Conservation (phyloP, 2,113 vertebrate species). For the Laticauda laticaudata region DNA sequence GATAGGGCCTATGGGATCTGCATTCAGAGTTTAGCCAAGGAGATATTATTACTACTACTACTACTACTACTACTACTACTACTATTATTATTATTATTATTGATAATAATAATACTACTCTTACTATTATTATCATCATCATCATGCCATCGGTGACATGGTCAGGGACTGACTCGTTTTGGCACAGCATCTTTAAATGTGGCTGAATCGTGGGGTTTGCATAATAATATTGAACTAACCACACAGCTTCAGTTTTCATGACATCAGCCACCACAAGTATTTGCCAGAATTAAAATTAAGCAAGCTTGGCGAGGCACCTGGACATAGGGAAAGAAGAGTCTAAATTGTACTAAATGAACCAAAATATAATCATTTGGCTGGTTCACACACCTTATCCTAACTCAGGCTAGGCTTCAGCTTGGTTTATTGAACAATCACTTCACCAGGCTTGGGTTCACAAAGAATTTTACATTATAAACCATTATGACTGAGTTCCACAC, state of each 20-base stretch:
- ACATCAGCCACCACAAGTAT: background rate
- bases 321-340: background rate
- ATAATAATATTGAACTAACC: background rate
- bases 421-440: background rate
- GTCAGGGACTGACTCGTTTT: background rate
- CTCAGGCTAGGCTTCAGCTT: background rate
- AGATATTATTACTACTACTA: background rate
- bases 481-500: background rate
- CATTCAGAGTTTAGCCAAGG: background rate
- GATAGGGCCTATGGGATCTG: background rate
- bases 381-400: background rate
- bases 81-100: no score
- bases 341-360: background rate
- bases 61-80: rapidly evolving
- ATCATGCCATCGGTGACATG: background rate
- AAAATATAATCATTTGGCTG: background rate
- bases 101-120: no score
- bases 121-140: rapidly evolving
- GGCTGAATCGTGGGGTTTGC: background rate
- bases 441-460: background rate
- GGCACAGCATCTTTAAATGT: background rate
- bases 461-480: background rate
- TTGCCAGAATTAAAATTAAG: background rate
- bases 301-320: background rate
- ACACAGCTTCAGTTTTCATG: background rate